phyloP scores from a whole-genome alignment of 2,113 vertebrate genomes.

The Seriola dumerili region DNA sequence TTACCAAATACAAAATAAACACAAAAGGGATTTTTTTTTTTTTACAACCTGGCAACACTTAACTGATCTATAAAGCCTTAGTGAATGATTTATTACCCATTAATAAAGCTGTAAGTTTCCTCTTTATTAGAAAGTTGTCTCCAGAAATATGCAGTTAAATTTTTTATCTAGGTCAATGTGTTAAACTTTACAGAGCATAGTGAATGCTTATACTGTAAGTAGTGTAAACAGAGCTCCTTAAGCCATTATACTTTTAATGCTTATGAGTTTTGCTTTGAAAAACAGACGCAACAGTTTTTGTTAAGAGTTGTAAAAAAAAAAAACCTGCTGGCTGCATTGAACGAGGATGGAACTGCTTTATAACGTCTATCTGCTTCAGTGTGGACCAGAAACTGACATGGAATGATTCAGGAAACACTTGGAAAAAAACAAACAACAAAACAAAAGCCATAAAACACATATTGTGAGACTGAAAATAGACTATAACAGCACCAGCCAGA shows the following conservation, averaged over 20 bases:
- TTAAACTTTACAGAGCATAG: neutral
- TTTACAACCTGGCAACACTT: neutral
- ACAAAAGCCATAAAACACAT: neutral
- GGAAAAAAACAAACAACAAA: neutral
- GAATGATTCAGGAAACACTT: slow-evolving; percentile 34
- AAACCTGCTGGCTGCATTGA: slow-evolving; percentile 12
- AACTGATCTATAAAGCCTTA: neutral
- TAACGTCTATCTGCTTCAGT: neutral
- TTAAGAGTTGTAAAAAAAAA: neutral
- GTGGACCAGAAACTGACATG: neutral
- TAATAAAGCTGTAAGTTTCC: neutral
- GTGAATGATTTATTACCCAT: neutral
- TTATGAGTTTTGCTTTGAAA: neutral
- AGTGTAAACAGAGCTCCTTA: slow-evolving; percentile 30
- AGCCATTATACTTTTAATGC: slow-evolving; percentile 14
- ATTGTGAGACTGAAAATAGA: slow-evolving; percentile 14
- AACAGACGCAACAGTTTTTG: neutral
- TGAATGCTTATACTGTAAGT: slow-evolving; percentile 1
- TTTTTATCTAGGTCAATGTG: neutral
- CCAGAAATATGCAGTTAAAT: neutral
- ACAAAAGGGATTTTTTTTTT: neutral
- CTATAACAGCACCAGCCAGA: slow-evolving; percentile 50
- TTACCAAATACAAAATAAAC: neutral
- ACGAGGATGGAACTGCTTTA: neutral
- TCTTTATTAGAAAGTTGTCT: neutral